Conservation (phyloP, 2,113 vertebrate species). For the Eptesicus fuscus region DNA sequence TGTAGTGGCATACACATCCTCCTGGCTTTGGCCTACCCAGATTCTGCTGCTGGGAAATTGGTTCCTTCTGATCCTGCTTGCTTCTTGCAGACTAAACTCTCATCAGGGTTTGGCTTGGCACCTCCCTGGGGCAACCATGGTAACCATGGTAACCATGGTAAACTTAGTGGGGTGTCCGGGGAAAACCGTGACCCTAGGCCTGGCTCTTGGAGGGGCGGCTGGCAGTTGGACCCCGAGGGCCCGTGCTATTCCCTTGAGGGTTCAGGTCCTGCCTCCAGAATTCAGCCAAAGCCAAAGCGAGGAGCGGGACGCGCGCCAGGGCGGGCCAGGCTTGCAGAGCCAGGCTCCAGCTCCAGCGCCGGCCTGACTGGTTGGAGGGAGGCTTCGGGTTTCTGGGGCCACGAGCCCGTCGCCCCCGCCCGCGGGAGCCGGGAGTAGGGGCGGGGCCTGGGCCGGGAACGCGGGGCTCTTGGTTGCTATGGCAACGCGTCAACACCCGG, state of each 20-base stretch:
- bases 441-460: neutral
- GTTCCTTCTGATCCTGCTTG: neutral
- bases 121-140: neutral
- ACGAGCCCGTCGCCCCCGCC: rapidly evolving
- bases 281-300: neutral
- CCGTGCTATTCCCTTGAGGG: neutral
- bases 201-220: neutral
- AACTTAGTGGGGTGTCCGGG: neutral
- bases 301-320: neutral
- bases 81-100: neutral
- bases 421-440: neutral
- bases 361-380: rapidly evolving
- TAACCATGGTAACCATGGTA: neutral
- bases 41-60: neutral
- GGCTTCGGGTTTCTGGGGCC: neutral
- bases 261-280: neutral
- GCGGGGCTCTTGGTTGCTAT: slow-evolving; percentile 7
- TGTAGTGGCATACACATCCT: neutral
- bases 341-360: rapidly evolving
- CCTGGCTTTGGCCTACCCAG: neutral
- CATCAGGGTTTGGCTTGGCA: neutral
- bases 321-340: neutral
- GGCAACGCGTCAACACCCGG: slow-evolving; percentile 43
- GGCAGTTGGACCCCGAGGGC: neutral
- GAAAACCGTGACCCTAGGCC: neutral